Evolutionary conservation across 1,140 invertebrate species (phyloP).

Genomic region (Artemia franciscana): DNA sequence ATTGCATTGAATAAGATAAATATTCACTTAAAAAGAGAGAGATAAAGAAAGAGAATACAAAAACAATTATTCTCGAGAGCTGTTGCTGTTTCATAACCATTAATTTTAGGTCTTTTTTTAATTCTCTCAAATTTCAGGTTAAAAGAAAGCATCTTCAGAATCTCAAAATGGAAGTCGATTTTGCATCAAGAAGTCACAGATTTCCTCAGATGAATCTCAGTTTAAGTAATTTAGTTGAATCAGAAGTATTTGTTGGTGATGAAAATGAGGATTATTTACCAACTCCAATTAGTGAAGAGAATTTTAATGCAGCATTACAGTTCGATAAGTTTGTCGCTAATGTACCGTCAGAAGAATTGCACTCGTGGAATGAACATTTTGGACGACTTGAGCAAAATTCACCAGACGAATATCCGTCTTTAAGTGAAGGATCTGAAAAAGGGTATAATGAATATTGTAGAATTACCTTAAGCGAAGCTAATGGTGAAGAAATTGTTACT

Average conservation of each 20-base stretch:
- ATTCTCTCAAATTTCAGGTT: no score
- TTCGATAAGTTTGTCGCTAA: neutral
- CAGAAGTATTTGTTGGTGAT: constrained; percentile 7
- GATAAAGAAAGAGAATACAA: no score
- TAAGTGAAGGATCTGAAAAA: neutral
- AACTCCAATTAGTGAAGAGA: neutral
- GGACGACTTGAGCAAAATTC: neutral
- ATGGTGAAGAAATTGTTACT: neutral
- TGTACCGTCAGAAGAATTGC: neutral
- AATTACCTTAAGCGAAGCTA: neutral
- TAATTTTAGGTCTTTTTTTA: no score
- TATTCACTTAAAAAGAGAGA: no score
- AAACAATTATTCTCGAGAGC: no score
- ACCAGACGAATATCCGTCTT: neutral
- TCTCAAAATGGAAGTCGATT: neutral
- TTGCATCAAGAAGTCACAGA: neutral
- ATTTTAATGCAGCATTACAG: neutral
- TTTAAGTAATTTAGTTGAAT: constrained; percentile 7
- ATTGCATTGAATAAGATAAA: no score
- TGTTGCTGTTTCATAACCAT: no score
- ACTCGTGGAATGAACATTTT: neutral
- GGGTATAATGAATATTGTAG: neutral
- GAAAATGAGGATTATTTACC: neutral
- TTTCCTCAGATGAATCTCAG: neutral
- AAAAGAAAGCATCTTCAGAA: no score